These are phyloP conservation scores for Pteropus rufus DNA, from an alignment of 2,797 vertebrate species.

Conservation along the genomic window DNA sequence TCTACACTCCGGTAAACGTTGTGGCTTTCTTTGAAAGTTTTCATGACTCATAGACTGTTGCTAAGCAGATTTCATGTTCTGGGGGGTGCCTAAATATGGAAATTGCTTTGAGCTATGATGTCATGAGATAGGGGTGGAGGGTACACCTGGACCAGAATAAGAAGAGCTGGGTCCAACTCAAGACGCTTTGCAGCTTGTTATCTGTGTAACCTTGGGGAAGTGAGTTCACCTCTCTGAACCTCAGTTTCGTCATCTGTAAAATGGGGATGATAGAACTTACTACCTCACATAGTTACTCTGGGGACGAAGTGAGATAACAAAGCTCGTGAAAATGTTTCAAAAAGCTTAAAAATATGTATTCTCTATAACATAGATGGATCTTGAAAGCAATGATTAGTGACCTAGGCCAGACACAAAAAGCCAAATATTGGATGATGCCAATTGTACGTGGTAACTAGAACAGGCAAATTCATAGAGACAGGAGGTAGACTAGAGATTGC, in stretches of 20 bases:
- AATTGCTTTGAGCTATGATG: neutral
- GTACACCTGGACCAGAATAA: neutral
- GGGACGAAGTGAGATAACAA: neutral
- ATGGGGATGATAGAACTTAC: neutral
- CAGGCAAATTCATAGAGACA: neutral
- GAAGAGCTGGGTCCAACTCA: too few relatives aligned
- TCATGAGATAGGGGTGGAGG: neutral
- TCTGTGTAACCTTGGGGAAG: neutral
- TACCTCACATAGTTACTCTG: neutral
- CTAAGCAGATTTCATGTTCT: neutral
- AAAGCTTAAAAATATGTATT: neutral
- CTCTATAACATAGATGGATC: neutral
- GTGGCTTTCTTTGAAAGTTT: neutral
- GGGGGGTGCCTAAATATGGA: neutral
- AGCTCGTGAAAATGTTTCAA: neutral
- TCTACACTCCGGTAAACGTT: neutral
- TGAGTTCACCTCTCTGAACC: neutral
- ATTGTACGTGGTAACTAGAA: rapidly evolving
- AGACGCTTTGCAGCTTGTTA: neutral
- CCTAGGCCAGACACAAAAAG: neutral
- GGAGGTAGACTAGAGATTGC: neutral
- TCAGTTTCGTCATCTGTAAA: neutral
- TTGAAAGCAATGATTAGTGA: neutral
- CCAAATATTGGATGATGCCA: neutral
- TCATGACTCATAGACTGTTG: neutral